phyloP scores from a whole-genome alignment of 37 sponge, comb jelly and placozoan species.

The Spongia lamella region DNA sequence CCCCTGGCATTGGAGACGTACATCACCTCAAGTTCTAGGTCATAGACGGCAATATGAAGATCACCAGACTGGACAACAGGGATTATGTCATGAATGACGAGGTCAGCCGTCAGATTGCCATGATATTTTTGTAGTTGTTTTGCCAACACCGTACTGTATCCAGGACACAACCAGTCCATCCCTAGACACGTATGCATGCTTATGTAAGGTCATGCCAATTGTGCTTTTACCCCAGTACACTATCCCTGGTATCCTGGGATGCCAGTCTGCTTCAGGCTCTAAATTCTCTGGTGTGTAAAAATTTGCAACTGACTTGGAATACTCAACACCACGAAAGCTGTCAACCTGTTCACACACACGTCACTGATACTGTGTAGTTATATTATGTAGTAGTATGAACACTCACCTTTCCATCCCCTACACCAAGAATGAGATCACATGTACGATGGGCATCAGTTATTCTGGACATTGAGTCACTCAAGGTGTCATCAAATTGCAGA shows the following conservation, averaged over 20 bases:
- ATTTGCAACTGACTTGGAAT: conserved; percentile 73
- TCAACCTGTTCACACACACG: conserved; percentile 10
- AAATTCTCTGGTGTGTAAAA: conserved; percentile 68
- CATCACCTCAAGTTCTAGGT: conserved; percentile 42
- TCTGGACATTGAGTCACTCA: conserved; percentile 58
- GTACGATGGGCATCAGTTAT: conserved; percentile 61
- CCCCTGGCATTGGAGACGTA: conserved; percentile 76
- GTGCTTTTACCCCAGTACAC: conserved; percentile 77
- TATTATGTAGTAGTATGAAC: background rate
- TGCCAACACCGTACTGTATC: conserved; percentile 69
- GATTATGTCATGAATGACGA: conserved; percentile 70
- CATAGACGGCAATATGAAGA: conserved; percentile 82
- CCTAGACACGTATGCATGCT: conserved; percentile 40
- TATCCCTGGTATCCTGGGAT: conserved; percentile 62
- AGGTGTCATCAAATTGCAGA: conserved; percentile 68
- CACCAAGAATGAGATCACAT: conserved; percentile 79
- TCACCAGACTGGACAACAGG: conserved; percentile 89
- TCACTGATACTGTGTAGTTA: background rate
- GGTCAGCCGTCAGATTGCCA: conserved; percentile 75
- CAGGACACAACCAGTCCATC: conserved; percentile 93
- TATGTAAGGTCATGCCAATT: too few species aligned
- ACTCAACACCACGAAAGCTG: conserved; percentile 83
- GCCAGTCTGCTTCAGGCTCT: conserved; percentile 72
- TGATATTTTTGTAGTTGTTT: conserved; percentile 58
- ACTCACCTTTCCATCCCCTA: conserved; percentile 84